These are phyloP conservation scores for Callimorpha dominula DNA, from an alignment of 2,888 invertebrate genomes.

Conservation along the genomic window DNA sequence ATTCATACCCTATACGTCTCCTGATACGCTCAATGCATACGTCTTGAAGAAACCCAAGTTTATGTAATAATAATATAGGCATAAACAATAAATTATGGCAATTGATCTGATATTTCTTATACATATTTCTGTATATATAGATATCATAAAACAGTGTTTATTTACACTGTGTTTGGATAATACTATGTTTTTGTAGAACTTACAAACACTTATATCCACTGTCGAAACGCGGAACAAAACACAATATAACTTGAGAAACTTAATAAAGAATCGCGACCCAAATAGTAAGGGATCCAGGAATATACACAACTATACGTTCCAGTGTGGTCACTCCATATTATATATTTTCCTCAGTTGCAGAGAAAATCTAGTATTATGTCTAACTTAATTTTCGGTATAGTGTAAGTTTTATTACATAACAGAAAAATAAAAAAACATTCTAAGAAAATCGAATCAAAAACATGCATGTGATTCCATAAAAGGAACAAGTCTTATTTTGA, in stretches of 20 bases:
- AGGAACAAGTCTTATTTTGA: too few relatives aligned
- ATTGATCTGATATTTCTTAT: too few relatives aligned
- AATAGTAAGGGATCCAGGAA: conserved; percentile 5
- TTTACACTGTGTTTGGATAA: too few relatives aligned
- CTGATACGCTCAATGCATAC: too few relatives aligned
- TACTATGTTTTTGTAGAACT: too few relatives aligned
- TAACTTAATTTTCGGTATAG: neutral
- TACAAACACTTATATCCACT: neutral
- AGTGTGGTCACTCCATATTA: neutral
- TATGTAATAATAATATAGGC: too few relatives aligned
- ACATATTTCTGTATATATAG: too few relatives aligned
- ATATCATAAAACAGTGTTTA: too few relatives aligned
- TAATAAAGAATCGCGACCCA: conserved; percentile 8
- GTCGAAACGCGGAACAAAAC: conserved; percentile 2
- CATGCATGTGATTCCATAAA: neutral
- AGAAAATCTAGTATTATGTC: neutral
- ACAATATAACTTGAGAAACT: conserved; percentile 17
- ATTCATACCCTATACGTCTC: too few relatives aligned
- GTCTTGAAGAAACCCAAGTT: too few relatives aligned
- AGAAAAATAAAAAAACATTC: neutral
- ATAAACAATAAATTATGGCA: too few relatives aligned
- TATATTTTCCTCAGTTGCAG: neutral
- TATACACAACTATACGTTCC: neutral
- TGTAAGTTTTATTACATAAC: neutral
- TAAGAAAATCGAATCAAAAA: neutral